phyloP scores from a whole-genome alignment of 1,140 invertebrate genomes.

The Ganaspis sp. region DNA sequence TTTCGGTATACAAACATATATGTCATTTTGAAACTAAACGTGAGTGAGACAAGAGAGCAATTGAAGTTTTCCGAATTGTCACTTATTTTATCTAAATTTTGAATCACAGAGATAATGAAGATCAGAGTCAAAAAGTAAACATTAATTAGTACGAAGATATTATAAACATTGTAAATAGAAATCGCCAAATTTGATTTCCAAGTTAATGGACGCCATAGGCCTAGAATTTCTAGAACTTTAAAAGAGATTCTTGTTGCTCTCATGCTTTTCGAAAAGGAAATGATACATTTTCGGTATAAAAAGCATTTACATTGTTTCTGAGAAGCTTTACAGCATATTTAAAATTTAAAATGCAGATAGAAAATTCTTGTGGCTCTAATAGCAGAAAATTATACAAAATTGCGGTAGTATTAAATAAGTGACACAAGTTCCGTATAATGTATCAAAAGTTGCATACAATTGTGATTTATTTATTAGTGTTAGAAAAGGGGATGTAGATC shows the following conservation, averaged over 20 bases:
- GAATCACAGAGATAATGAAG: not conserved
- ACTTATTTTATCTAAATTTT: not conserved
- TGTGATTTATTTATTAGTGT: too few relatives aligned
- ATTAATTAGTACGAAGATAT: not conserved
- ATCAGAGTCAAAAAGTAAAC: not conserved
- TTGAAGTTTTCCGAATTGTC: not conserved
- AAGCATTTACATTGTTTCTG: not conserved
- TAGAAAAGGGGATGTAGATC: too few relatives aligned
- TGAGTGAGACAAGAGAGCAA: not conserved
- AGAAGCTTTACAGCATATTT: not conserved
- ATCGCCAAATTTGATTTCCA: not conserved
- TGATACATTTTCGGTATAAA: not conserved
- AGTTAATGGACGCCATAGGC: not conserved
- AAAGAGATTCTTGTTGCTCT: not conserved
- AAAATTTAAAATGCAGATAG: too few relatives aligned
- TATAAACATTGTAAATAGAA: not conserved
- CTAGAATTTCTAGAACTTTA: not conserved
- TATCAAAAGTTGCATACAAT: too few relatives aligned
- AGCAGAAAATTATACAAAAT: too few relatives aligned
- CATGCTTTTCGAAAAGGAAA: not conserved
- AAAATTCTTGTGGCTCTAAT: too few relatives aligned
- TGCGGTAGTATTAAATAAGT: too few relatives aligned
- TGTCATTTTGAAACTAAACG: not conserved
- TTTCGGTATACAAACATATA: not conserved
- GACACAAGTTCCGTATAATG: too few relatives aligned